These are phyloP conservation scores for Pollicipes pollicipes DNA, from an alignment of 1,140 invertebrate genomes.

Conservation along the genomic window DNA sequence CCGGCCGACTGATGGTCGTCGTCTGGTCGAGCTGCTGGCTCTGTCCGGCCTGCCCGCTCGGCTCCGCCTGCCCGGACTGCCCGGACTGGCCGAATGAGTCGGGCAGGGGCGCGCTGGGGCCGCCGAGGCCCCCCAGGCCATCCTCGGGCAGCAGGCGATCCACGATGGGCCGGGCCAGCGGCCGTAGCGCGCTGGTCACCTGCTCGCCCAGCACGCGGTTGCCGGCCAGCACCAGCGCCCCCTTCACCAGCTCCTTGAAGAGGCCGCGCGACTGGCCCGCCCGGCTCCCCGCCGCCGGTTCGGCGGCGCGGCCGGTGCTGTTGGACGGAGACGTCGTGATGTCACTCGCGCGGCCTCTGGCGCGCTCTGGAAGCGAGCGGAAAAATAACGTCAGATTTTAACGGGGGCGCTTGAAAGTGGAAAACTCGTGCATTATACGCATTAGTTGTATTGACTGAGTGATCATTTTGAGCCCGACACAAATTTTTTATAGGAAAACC, in stretches of 20 bases:
- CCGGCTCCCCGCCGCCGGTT: too few relatives aligned
- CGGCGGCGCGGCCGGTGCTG: too few relatives aligned
- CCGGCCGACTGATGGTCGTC: background rate
- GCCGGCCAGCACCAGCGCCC: slow-evolving; percentile 7
- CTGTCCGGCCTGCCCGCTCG: slow-evolving; percentile 17
- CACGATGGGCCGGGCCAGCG: slow-evolving; percentile 24
- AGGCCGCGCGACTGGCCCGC: slow-evolving; percentile 14
- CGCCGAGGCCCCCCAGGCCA: slow-evolving; percentile 24
- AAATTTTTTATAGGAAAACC: too few relatives aligned
- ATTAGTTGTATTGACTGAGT: too few relatives aligned
- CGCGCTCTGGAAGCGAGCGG: too few relatives aligned
- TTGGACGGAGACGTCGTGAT: too few relatives aligned
- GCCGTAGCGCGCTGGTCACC: slow-evolving; percentile 56
- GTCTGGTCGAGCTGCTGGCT: background rate
- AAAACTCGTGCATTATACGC: too few relatives aligned
- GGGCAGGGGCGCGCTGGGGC: too few relatives aligned
- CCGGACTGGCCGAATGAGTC: background rate
- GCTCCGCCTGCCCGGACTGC: slow-evolving; percentile 5
- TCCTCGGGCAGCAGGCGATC: background rate
- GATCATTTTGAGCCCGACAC: too few relatives aligned
- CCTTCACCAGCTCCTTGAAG: slow-evolving; percentile 3
- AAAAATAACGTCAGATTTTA: too few relatives aligned
- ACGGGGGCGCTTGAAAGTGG: too few relatives aligned
- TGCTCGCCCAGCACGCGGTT: slow-evolving; percentile 27
- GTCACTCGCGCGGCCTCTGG: too few relatives aligned